Evolutionary conservation across 2,797 vertebrate genomes (phyloP).

Genomic region (Gymnoscopelus microlampas): DNA sequence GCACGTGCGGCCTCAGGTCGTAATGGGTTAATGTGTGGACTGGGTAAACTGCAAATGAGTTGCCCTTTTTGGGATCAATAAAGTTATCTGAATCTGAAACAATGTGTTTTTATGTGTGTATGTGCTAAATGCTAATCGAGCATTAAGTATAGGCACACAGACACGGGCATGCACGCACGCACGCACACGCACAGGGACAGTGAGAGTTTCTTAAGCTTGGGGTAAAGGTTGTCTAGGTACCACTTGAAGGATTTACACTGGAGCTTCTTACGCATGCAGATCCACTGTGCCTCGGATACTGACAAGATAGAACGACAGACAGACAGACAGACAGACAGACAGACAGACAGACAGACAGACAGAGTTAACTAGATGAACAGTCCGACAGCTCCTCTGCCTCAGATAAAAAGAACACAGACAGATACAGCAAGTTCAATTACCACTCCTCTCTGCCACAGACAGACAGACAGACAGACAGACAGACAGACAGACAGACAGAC

Average conservation of each 20-base stretch:
- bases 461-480: not conserved
- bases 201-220: slow-evolving; percentile 81
- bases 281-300: slow-evolving; percentile 88
- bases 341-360: slow-evolving; percentile 1
- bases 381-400: slow-evolving; percentile 93
- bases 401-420: no score
- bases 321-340: not conserved
- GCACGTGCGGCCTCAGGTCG: no score
- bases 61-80: no score
- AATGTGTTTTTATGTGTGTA: no score
- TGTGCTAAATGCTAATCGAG: no score
- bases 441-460: slow-evolving; percentile 92
- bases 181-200: not conserved
- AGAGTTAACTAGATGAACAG: slow-evolving; percentile 70
- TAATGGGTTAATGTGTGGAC: no score
- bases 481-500: slow-evolving; percentile 4
- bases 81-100: no score
- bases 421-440: no score
- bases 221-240: slow-evolving; percentile 96
- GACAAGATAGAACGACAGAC: slow-evolving; percentile 10
- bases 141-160: no score
- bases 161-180: no score
- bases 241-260: slow-evolving; percentile 94
- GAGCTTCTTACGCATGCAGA: slow-evolving; percentile 83
- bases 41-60: no score